Conservation (phyloP, 2,113 vertebrate species). For the Laterallus jamaicensis region DNA sequence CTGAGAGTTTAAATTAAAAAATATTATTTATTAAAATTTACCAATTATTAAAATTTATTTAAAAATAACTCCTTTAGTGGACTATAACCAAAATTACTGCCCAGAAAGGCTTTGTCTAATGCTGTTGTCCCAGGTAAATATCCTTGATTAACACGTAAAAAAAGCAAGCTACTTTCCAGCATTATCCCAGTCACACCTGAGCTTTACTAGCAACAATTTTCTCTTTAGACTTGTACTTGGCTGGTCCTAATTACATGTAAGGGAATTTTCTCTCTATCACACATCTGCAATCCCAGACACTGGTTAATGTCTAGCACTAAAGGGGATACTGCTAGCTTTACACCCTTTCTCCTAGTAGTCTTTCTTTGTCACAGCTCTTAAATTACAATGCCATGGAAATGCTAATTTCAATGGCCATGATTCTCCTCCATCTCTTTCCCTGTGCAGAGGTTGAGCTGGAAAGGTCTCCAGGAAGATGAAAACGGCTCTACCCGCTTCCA, state of each 20-base stretch:
- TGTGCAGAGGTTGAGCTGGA: background rate
- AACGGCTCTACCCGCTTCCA: background rate
- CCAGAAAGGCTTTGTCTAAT: background rate
- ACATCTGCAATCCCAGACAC: background rate
- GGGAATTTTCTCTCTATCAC: background rate
- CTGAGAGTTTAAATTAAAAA: background rate
- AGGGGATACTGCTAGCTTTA: background rate
- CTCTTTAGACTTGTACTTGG: background rate
- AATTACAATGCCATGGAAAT: background rate
- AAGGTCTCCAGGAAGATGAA: background rate
- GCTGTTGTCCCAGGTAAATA: background rate
- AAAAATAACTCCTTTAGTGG: background rate
- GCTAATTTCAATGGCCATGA: background rate
- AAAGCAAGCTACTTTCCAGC: background rate
- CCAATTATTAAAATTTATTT: no score
- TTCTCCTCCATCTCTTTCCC: background rate
- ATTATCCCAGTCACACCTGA: background rate
- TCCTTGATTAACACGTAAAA: background rate
- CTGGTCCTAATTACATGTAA: background rate
- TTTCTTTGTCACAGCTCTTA: background rate
- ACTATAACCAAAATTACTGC: background rate
- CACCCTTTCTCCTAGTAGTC: background rate
- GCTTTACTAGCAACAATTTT: background rate
- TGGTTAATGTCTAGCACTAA: background rate
- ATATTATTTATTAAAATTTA: no score